Evolutionary conservation across 2,113 vertebrate species (phyloP).

Genomic region (Zingel zingel): DNA sequence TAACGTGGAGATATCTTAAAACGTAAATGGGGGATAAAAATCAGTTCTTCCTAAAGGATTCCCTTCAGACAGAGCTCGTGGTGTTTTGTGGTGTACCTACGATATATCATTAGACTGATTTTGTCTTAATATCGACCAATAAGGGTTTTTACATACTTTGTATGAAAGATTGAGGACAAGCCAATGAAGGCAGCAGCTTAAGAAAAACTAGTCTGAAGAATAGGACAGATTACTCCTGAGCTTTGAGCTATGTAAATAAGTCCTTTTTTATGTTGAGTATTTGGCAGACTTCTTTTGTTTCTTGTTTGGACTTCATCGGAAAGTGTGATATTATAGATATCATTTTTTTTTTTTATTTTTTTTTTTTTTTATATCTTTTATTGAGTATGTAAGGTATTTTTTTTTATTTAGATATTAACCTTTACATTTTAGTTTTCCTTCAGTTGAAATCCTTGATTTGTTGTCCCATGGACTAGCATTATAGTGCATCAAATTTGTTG

Average conservation of each 20-base stretch:
- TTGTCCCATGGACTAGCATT: slow-evolving; percentile 94
- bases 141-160: slow-evolving; percentile 86
- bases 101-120: slow-evolving; percentile 92
- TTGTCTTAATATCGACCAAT: slow-evolving; percentile 89
- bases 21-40: slow-evolving; percentile 89
- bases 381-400: slow-evolving; percentile 85
- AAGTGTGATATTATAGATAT: slow-evolving; percentile 80
- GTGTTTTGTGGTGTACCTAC: slow-evolving; percentile 96
- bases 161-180: slow-evolving; percentile 73
- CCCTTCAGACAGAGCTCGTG: slow-evolving; percentile 94
- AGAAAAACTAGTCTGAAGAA: slow-evolving; percentile 80
- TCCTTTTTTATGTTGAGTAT: slow-evolving; percentile 87
- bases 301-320: slow-evolving; percentile 86
- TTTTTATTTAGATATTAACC: slow-evolving; percentile 65
- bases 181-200: slow-evolving; percentile 66
- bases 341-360: slow-evolving; percentile 79
- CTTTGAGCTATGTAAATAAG: slow-evolving; percentile 97
- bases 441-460: slow-evolving; percentile 88
- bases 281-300: slow-evolving; percentile 74
- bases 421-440: slow-evolving; percentile 82
- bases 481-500: slow-evolving; percentile 94
- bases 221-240: slow-evolving; percentile 91
- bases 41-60: slow-evolving; percentile 97
- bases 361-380: slow-evolving; percentile 84
- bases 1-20: slow-evolving; percentile 80